These are phyloP conservation scores for Acleris laterana DNA, from an alignment of 2,888 invertebrate genomes.

Conservation along the genomic window DNA sequence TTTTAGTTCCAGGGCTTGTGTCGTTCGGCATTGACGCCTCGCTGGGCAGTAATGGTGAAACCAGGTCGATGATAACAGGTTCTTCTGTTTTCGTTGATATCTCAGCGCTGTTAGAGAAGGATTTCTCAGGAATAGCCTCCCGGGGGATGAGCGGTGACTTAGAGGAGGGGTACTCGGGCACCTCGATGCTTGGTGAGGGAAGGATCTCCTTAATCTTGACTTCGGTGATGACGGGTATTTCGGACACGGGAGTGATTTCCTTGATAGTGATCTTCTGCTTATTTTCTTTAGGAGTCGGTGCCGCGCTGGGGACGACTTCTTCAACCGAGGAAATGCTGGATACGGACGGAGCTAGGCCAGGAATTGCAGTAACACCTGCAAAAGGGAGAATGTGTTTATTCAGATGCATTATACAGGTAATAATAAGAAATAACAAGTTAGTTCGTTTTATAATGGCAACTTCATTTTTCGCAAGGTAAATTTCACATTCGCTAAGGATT, in stretches of 20 bases:
- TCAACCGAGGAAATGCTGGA: slow-evolving; percentile 51
- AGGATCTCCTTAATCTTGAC: slow-evolving; percentile 77
- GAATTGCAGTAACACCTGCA: slow-evolving; percentile 72
- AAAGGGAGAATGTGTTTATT: slow-evolving; percentile 35
- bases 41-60: slow-evolving; percentile 50
- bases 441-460: not conserved
- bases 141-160: slow-evolving; percentile 74
- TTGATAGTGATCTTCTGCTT: slow-evolving; percentile 82
- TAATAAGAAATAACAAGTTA: not conserved
- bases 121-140: slow-evolving; percentile 72
- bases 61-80: slow-evolving; percentile 56
- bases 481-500: too few species aligned
- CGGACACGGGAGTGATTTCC: slow-evolving; percentile 84
- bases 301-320: slow-evolving; percentile 47
- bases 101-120: slow-evolving; percentile 46
- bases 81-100: slow-evolving; percentile 51
- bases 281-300: slow-evolving; percentile 55
- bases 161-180: slow-evolving; percentile 70
- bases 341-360: slow-evolving; percentile 54
- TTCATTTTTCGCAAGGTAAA: not conserved
- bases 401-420: not conserved
- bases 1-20: slow-evolving; percentile 45
- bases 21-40: slow-evolving; percentile 45
- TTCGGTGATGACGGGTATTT: slow-evolving; percentile 73
- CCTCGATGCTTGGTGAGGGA: slow-evolving; percentile 68